These are phyloP conservation scores for Gymnogyps californianus DNA, from an alignment of 2,113 vertebrate species.

Conservation along the genomic window DNA sequence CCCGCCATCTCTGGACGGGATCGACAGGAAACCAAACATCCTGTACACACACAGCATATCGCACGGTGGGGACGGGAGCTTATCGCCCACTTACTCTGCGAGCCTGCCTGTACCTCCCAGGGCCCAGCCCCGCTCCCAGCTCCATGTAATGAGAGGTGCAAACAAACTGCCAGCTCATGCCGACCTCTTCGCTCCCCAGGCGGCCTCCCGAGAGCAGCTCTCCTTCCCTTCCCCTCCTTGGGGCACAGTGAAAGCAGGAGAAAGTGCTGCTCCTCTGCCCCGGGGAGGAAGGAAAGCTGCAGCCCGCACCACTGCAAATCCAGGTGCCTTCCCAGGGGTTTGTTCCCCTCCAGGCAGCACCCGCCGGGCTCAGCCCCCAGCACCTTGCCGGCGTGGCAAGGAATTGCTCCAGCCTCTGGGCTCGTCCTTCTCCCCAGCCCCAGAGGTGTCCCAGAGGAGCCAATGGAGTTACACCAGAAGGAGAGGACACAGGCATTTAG, in stretches of 20 bases:
- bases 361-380: not conserved
- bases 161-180: slow-evolving; percentile 24
- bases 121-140: not conserved
- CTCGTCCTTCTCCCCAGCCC: not conserved
- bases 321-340: not conserved
- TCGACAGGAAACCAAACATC: slow-evolving; percentile 14
- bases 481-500: not conserved
- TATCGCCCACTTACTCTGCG: not conserved
- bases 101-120: not conserved
- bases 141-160: not conserved
- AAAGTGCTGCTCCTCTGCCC: not conserved
- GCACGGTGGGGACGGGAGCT: rapidly evolving
- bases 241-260: not conserved
- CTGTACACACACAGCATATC: not conserved
- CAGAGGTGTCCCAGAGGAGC: not conserved
- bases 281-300: not conserved
- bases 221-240: not conserved
- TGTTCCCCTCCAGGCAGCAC: not conserved
- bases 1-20: not conserved
- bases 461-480: not conserved
- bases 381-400: not conserved
- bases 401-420: not conserved
- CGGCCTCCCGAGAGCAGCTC: rapidly evolving
- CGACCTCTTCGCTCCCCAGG: rapidly evolving
- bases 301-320: not conserved